Base-by-base conservation (phyloP, 2,797 vertebrate species). In the Fundulus diaphanus region DNA sequence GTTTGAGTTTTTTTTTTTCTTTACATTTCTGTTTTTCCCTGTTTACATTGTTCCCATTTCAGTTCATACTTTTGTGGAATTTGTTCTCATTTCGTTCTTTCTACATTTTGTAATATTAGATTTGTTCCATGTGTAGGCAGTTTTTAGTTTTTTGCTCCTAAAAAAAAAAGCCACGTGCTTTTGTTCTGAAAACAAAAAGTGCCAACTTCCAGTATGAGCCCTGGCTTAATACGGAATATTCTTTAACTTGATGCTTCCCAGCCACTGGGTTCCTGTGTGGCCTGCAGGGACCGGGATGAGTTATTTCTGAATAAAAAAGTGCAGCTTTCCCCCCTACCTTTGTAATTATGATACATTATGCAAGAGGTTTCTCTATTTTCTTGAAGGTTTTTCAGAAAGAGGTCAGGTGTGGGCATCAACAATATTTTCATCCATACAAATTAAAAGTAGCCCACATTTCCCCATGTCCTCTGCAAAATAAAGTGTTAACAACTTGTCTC, bases 271-370 rank as follows among this genome's bases (percentile, higher is more conserved):
- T 72, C 52, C 84, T 40, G 75, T 78, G 71, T 78, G 80, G 82
- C 74, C 82, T 72, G 74, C 40, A 76, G 82, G 71, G 77, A 90
- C 91, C 92, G 89, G 90, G 89, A 90, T 93, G 76, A 85, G 51
- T 57, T 7, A 68, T 89, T 90, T 89, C 88, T 92, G 88, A 93
- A 84, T 89, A 89, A 92, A 85, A n/a, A 74, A 46, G 35, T n/a
- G 22, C 20, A 46, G 7, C 18, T 29, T 29, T 12, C 8, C 33
- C n/a, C 5, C 33, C 13, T 7, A 42, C 54, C 35, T 27, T 70
- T 56, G 16, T 18, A 40, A 9, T 54, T 40, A 15, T 7, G 33
- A 70, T 16, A 42, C 7, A 16, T n/a, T 42, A 27, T 61, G 18
- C 7, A 22, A 8, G 31, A 35, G 22, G 16, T 35, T 61, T 35